Evolutionary conservation across 2,797 vertebrate genomes (phyloP), one percentile per base, ranked within the genome.

Genomic region (Microcaecilia unicolor): DNA sequence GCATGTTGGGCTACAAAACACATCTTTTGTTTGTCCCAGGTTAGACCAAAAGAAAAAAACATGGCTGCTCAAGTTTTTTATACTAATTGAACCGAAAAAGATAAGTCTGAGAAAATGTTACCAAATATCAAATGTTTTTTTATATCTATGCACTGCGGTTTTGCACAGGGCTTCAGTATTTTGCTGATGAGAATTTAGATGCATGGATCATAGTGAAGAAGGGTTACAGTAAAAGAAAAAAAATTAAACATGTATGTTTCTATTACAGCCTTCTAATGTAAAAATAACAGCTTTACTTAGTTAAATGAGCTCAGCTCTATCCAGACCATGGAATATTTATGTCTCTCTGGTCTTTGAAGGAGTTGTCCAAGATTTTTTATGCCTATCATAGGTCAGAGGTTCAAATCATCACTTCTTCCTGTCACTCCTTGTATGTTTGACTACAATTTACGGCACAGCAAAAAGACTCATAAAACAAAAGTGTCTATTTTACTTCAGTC

Each of bases 401-500:
- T 75, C 68, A 75, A 65, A 72, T 78, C 71, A 78, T 71, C 62
- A 72, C 73, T 73, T 80, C 66, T 80, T 67, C 67, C 62, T 78
- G 66, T 64, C 68, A 58, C 62, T 72, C 48, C 59, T 74, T 68
- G 65, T 70, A 69, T 68, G 51, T 77, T 77, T 73, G 72, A 67
- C 59, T 59, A 50, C 73, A 80, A 77, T 81, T 76, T 76, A 78
- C 53, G 69, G 66, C 68, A 67, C 63, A 73, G 76, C 58, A 61
- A 78, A 73, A 71, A 51, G 48, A 75, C 57, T 67, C 67, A 73
- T 62, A 68, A 78, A 77, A 78, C 70, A 76, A 70, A 78, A 80
- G 64, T 75, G 61, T 69, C 76, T 75, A 77, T 77, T 76, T 78
- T 79, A 77, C 72, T 81, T 74, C 56, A 58, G 71, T 55, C 67